Conservation (phyloP, 2,888 invertebrate species). For the Eubasilissa splendida region DNA sequence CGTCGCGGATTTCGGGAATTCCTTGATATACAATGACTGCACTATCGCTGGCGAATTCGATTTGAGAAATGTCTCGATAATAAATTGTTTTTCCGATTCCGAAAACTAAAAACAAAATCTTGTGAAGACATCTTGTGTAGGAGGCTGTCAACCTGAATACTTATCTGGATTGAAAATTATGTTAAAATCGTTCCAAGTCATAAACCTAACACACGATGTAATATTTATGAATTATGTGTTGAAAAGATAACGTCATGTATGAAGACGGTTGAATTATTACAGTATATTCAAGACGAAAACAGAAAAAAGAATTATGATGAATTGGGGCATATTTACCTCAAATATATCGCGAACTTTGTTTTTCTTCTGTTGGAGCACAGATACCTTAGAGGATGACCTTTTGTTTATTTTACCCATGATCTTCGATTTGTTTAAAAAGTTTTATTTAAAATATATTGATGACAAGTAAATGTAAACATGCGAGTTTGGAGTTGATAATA, state of each 20-base stretch:
- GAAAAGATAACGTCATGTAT: no score
- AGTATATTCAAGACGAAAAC: no score
- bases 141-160: background rate
- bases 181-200: no score
- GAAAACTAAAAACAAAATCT: conserved; percentile 36
- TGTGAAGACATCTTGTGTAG: conserved; percentile 9
- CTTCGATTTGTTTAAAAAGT: background rate
- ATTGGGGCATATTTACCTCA: background rate
- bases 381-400: background rate
- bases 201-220: no score
- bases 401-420: conserved; percentile 2
- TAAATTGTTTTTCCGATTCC: conserved; percentile 8
- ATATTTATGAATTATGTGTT: no score
- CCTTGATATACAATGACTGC: conserved; percentile 7
- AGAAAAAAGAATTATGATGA: background rate
- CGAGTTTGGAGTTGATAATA: no score
- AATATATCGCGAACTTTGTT: conserved; percentile 1
- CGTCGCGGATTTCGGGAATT: background rate
- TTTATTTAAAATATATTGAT: no score
- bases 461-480: no score
- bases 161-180: no score
- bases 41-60: background rate
- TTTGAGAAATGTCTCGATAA: background rate
- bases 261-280: no score
- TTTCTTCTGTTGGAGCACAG: background rate